These are phyloP conservation scores for Musca vetustissima DNA, from an alignment of 1,140 invertebrate species.

Conservation along the genomic window DNA sequence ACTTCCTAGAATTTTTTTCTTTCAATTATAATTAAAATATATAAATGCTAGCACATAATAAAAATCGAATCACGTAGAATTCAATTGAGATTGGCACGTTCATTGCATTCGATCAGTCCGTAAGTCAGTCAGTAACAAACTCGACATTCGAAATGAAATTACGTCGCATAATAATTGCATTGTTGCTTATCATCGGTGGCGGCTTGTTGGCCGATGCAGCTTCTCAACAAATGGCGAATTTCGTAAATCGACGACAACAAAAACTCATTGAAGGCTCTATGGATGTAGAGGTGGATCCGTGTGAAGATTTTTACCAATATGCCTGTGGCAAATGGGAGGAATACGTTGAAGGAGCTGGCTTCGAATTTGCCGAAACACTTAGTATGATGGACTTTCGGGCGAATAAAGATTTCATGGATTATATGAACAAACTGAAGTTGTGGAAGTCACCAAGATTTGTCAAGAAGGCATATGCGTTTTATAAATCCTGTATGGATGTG, in stretches of 20 bases:
- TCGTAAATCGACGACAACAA: neutral
- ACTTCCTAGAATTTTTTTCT: too few relatives aligned
- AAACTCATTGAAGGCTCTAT: slow-evolving; percentile 39
- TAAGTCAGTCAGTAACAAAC: too few relatives aligned
- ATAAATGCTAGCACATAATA: too few relatives aligned
- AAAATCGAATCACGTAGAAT: too few relatives aligned
- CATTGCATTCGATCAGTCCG: too few relatives aligned
- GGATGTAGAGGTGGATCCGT: slow-evolving; percentile 28
- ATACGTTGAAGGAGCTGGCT: slow-evolving; percentile 5
- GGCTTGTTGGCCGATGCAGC: too few relatives aligned
- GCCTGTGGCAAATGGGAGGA: slow-evolving; percentile 40
- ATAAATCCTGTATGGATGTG: slow-evolving; percentile 19
- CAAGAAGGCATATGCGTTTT: neutral
- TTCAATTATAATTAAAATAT: too few relatives aligned
- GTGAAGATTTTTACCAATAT: slow-evolving; percentile 37
- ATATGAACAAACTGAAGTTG: slow-evolving; percentile 11
- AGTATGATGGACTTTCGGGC: slow-evolving; percentile 36
- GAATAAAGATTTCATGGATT: slow-evolving; percentile 28
- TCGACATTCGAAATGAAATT: too few relatives aligned
- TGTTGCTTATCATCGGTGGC: too few relatives aligned
- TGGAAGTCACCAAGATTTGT: neutral
- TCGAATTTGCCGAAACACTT: slow-evolving; percentile 33
- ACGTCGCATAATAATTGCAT: too few relatives aligned
- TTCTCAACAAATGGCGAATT: neutral
- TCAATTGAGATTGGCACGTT: too few relatives aligned